phyloP scores from a whole-genome alignment of 2,113 vertebrate species.

The Cnemophilus loriae region DNA sequence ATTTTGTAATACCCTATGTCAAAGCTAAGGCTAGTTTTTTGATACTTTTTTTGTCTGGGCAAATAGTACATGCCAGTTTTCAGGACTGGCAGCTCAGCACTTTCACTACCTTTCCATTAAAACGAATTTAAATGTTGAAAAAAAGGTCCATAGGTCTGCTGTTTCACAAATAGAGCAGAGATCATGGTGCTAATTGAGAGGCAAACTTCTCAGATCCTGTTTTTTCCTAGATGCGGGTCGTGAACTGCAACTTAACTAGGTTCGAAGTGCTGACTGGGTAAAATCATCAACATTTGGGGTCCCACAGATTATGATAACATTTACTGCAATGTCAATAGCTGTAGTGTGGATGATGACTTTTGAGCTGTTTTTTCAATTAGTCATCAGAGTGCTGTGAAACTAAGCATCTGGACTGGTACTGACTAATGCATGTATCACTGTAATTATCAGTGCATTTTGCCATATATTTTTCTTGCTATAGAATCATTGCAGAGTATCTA shows the following conservation, averaged over 20 bases:
- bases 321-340: neutral
- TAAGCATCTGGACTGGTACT: neutral
- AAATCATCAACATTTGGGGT: neutral
- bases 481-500: neutral
- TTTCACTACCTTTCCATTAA: neutral
- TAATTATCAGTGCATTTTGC: neutral
- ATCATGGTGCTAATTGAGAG: neutral
- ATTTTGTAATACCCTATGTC: neutral
- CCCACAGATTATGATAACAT: neutral
- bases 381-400: neutral
- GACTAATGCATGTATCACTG: neutral
- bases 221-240: neutral
- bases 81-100: neutral
- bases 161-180: neutral
- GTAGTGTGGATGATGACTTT: neutral
- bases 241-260: neutral
- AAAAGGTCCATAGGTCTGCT: neutral
- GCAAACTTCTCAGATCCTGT: neutral
- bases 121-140: neutral
- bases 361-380: neutral
- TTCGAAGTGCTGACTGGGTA: neutral
- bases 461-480: neutral
- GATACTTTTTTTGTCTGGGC: neutral
- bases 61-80: neutral
- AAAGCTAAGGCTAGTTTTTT: neutral